Conservation (phyloP, 2,113 vertebrate species). For the Muscicapa adusta region DNA sequence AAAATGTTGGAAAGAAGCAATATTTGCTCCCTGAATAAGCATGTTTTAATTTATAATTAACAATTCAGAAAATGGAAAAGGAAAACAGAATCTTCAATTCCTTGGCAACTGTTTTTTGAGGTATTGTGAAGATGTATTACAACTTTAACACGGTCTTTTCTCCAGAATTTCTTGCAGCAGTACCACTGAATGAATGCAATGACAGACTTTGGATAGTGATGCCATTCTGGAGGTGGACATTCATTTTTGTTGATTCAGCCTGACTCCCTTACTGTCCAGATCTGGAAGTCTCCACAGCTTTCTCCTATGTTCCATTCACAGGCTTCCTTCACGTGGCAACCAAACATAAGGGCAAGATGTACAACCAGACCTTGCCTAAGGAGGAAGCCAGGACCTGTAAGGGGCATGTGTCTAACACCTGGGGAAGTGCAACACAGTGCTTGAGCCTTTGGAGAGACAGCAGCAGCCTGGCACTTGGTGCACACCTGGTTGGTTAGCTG, state of each 20-base stretch:
- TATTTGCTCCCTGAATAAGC: not conserved
- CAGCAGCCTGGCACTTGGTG: not conserved
- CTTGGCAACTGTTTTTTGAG: not conserved
- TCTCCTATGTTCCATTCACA: not conserved
- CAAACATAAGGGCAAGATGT: not conserved
- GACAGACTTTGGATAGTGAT: not conserved
- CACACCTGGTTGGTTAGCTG: fast-evolving
- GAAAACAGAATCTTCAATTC: not conserved
- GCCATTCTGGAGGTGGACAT: not conserved
- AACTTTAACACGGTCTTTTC: not conserved
- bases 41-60: not conserved
- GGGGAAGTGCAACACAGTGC: not conserved
- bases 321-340: fast-evolving
- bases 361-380: not conserved
- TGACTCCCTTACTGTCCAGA: not conserved
- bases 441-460: not conserved
- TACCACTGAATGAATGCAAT: not conserved
- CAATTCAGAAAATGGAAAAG: not conserved
- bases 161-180: not conserved
- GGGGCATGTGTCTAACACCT: fast-evolving
- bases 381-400: not conserved
- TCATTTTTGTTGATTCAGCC: not conserved
- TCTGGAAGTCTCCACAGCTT: not conserved
- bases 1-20: not conserved
- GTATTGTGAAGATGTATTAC: not conserved